A percentile compares a stretch with the other conserved stretches of the same genome.
These are phyloP conservation scores for Oryzias melastigma DNA, from an alignment of 2,113 vertebrate species.

Conservation along the genomic window DNA sequence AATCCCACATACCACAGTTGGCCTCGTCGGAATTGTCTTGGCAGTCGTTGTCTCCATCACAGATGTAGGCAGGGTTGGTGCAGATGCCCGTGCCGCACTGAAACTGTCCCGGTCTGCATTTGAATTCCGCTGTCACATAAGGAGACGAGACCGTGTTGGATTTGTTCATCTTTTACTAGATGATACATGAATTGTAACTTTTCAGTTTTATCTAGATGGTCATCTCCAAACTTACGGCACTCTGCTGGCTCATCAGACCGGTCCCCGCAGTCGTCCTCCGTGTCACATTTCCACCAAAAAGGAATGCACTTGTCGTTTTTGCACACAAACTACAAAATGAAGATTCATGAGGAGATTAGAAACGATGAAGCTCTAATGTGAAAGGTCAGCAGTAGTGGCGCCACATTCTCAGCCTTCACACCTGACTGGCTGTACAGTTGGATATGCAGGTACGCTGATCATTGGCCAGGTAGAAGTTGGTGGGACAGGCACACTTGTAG, in stretches of 20 bases:
- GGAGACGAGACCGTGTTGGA: background rate
- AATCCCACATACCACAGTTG: slow-evolving; percentile 84
- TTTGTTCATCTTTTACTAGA: no score
- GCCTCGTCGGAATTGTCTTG: slow-evolving; percentile 95
- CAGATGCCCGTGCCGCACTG: slow-evolving; percentile 97
- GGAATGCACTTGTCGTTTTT: slow-evolving; percentile 99
- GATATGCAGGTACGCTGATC: slow-evolving; percentile 93
- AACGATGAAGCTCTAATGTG: background rate
- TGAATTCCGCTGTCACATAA: slow-evolving; percentile 85
- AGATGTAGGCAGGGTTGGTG: slow-evolving; percentile 98
- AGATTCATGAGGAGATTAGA: slow-evolving; percentile 9
- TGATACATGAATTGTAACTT: no score
- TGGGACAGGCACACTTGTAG: slow-evolving; percentile 94
- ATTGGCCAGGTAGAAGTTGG: slow-evolving; percentile 92
- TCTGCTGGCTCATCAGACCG: slow-evolving; percentile 91
- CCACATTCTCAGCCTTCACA: slow-evolving; percentile 40
- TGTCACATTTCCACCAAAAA: slow-evolving; percentile 99
- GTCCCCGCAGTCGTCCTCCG: slow-evolving; percentile 95
- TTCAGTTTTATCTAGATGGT: background rate
- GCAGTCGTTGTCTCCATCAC: slow-evolving; percentile 96
- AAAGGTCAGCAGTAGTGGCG: background rate
- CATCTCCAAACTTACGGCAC: slow-evolving; percentile 83
- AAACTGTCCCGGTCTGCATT: slow-evolving; percentile 94
- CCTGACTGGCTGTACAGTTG: slow-evolving; percentile 98
- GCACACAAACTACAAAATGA: slow-evolving; percentile 87